These are phyloP conservation scores for Anarrhichthys ocellatus DNA, from an alignment of 2,113 vertebrate species.

Conservation along the genomic window DNA sequence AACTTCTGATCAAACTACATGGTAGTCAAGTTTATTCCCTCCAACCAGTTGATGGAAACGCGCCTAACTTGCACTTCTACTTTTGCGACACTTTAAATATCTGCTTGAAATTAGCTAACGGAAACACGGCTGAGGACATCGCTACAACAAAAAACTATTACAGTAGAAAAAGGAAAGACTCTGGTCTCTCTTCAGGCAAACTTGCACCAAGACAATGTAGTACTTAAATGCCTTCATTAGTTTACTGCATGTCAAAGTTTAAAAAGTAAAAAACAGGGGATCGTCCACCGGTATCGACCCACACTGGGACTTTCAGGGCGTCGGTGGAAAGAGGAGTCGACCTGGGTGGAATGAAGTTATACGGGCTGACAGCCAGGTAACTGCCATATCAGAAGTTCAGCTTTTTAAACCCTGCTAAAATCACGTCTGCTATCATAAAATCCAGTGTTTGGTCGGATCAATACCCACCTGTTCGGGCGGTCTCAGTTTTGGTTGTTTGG, in stretches of 20 bases:
- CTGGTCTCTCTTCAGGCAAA: not conserved
- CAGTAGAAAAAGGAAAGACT: not conserved
- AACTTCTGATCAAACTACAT: too few species aligned
- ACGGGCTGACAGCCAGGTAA: not conserved
- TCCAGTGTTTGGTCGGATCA: not conserved
- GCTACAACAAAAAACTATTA: not conserved
- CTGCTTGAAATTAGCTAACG: too few species aligned
- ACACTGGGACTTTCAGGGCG: too few species aligned
- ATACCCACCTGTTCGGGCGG: not conserved
- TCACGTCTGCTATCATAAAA: not conserved
- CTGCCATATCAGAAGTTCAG: not conserved
- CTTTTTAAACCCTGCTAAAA: not conserved
- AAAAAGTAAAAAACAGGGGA: too few species aligned
- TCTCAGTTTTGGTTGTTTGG: not conserved
- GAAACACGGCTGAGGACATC: not conserved
- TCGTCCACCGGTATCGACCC: too few species aligned
- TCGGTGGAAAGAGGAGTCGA: too few species aligned
- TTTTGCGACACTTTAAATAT: too few species aligned
- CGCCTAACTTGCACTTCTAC: too few species aligned
- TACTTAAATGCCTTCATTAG: not conserved
- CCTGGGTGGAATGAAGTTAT: too few species aligned
- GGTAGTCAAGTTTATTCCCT: too few species aligned
- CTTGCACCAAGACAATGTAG: not conserved
- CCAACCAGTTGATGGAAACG: too few species aligned
- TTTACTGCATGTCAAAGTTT: not conserved